A percentile compares a stretch with the other conserved stretches of the same genome.
phyloP scores from a whole-genome alignment of 2,888 invertebrate species.

The Ormia ochracea region DNA sequence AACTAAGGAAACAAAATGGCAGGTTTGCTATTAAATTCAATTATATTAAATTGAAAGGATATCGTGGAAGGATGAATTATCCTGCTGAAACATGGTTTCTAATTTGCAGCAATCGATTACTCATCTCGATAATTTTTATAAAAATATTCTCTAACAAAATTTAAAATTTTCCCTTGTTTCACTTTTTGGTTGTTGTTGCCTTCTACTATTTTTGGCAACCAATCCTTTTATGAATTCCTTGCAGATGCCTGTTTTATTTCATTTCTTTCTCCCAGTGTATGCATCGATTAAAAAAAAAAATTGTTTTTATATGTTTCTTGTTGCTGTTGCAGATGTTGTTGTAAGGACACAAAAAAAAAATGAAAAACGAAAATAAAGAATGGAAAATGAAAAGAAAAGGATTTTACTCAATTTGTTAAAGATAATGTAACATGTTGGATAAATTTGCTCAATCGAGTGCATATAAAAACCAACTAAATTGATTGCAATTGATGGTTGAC shows the following conservation, averaged over 20 bases:
- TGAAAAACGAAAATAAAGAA: not conserved
- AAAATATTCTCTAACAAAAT: too few relatives aligned
- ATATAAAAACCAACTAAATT: constrained; percentile 62
- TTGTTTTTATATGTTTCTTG: constrained; percentile 25
- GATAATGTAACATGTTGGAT: constrained; percentile 63
- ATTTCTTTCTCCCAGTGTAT: constrained; percentile 16
- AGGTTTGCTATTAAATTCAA: too few relatives aligned
- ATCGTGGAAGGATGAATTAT: too few relatives aligned
- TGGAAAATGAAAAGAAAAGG: constrained; percentile 44
- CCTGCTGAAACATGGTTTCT: too few relatives aligned
- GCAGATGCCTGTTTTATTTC: constrained; percentile 1
- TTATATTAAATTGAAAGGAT: too few relatives aligned
- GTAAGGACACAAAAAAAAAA: not conserved
- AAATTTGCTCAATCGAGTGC: constrained; percentile 63
- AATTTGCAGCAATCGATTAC: too few relatives aligned
- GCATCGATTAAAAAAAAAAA: not conserved
- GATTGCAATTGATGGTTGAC: constrained; percentile 63
- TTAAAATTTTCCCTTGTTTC: too few relatives aligned
- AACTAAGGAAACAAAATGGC: too few relatives aligned
- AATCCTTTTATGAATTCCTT: constrained; percentile 10
- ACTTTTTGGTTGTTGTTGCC: too few relatives aligned
- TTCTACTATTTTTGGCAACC: too few relatives aligned
- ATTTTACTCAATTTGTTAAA: constrained; percentile 63
- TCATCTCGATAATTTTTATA: too few relatives aligned
- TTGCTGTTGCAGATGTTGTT: constrained; percentile 5